Conservation (phyloP, 1,140 invertebrate species). For the Aphis craccivora region DNA sequence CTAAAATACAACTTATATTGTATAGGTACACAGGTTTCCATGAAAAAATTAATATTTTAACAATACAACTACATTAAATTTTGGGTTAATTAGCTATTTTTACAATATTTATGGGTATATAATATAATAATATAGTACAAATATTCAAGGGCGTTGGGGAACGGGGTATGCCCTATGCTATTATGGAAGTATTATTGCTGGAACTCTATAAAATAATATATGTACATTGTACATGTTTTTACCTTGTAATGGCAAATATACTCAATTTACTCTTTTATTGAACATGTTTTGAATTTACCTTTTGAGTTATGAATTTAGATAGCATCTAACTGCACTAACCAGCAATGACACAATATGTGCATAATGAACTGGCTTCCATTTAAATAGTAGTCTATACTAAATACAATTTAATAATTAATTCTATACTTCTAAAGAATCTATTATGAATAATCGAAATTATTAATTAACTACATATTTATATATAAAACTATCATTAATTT, state of each 20-base stretch:
- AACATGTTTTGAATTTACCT: neutral
- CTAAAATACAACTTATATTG: neutral
- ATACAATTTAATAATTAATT: neutral
- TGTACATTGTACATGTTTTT: neutral
- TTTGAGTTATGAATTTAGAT: neutral
- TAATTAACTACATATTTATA: too few relatives aligned
- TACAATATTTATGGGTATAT: neutral
- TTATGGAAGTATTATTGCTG: neutral
- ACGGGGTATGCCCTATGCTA: too few relatives aligned
- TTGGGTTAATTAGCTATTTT: neutral
- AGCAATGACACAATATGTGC: too few relatives aligned
- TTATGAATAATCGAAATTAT: neutral
- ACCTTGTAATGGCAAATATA: neutral
- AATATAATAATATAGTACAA: too few relatives aligned
- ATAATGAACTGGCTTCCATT: neutral
- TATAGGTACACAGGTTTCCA: neutral
- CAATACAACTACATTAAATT: neutral
- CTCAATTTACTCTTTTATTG: neutral
- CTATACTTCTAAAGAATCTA: neutral
- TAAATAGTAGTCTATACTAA: neutral
- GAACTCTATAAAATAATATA: neutral
- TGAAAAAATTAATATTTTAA: neutral
- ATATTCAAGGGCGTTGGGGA: too few relatives aligned
- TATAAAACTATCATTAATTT: neutral
- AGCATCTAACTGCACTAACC: too few relatives aligned